Evolutionary conservation across 2,797 vertebrate genomes (phyloP).

Genomic region (Halcyon badia): DNA sequence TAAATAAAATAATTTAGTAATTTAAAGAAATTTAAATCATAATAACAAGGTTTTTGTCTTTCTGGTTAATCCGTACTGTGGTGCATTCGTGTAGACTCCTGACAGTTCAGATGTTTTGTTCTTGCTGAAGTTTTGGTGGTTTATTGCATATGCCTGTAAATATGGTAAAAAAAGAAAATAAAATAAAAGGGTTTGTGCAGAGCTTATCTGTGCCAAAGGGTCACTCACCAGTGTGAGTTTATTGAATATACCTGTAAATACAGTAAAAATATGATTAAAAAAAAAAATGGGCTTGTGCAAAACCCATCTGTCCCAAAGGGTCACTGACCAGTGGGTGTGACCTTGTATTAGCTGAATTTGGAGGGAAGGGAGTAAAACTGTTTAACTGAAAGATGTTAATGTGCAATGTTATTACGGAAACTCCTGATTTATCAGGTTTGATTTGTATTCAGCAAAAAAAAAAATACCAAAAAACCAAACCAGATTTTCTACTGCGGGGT

Average conservation of each 20-base stretch:
- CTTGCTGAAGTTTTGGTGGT: background rate
- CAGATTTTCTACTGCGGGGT: background rate
- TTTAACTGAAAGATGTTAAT: background rate
- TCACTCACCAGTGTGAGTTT: rapidly evolving
- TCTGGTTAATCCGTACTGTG: background rate
- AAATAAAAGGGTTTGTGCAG: rapidly evolving
- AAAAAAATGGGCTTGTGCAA: rapidly evolving
- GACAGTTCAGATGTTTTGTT: background rate
- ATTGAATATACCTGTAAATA: background rate
- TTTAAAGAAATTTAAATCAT: background rate
- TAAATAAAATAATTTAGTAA: background rate
- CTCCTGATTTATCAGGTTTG: background rate
- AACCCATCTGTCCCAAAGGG: background rate
- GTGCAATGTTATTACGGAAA: background rate
- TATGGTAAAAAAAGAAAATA: background rate
- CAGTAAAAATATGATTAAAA: background rate
- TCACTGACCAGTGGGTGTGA: rapidly evolving
- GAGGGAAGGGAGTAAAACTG: rapidly evolving
- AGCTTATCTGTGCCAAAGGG: background rate
- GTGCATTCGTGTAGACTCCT: background rate
- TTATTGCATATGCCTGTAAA: background rate
- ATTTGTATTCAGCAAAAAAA: background rate
- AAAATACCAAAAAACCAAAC: too few relatives aligned
- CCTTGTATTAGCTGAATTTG: background rate
- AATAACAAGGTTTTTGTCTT: background rate